phyloP scores from a whole-genome alignment of 2,888 invertebrate genomes.

The Halocaridina rubra region DNA sequence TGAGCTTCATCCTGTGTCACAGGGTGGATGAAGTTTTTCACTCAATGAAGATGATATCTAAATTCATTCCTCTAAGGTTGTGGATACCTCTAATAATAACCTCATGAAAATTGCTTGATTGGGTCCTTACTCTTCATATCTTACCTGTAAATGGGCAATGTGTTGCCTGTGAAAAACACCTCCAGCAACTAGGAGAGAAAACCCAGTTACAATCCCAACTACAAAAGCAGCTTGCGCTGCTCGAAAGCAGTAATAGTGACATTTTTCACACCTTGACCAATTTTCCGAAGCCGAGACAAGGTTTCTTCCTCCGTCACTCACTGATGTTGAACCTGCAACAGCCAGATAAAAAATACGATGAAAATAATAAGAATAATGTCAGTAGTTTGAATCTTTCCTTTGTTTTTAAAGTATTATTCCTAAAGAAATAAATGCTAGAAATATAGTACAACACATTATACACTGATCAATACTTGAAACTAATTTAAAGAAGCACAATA shows the following conservation, averaged over 20 bases:
- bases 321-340: neutral
- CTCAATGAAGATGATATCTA: too few relatives aligned
- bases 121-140: neutral
- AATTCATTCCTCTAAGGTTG: too few relatives aligned
- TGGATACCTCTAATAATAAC: neutral
- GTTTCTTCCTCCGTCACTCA: neutral
- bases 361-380: too few relatives aligned
- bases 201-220: slow-evolving; percentile 39
- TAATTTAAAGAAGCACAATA: too few relatives aligned
- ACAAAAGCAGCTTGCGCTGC: slow-evolving; percentile 33
- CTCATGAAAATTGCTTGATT: neutral
- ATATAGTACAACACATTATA: too few relatives aligned
- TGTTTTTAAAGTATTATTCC: too few relatives aligned
- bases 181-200: slow-evolving; percentile 47
- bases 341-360: too few relatives aligned
- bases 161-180: slow-evolving; percentile 46
- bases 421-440: too few relatives aligned
- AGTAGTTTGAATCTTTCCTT: too few relatives aligned
- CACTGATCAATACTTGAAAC: too few relatives aligned
- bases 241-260: slow-evolving; percentile 47
- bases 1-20: too few relatives aligned
- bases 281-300: neutral
- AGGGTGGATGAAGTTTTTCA: too few relatives aligned
- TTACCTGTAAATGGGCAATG: slow-evolving; percentile 36
- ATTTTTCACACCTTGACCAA: slow-evolving; percentile 35